Evolutionary conservation across 2,888 invertebrate genomes (phyloP).

Genomic region (Malachius bipustulatus): DNA sequence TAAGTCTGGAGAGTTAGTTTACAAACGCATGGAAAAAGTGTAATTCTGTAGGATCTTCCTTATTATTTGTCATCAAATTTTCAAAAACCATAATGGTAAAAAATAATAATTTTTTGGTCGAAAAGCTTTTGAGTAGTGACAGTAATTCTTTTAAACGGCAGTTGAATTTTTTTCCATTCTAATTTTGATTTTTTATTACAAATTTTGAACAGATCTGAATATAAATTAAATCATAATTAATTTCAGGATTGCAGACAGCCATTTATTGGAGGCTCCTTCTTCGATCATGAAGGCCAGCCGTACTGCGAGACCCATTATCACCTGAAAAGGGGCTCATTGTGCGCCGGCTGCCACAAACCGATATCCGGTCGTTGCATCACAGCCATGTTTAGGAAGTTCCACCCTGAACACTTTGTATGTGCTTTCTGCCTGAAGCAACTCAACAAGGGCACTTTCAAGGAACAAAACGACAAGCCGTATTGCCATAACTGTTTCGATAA

Average conservation of each 20-base stretch:
- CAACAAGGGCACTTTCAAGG: constrained; percentile 99
- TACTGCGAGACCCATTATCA: constrained; percentile 99
- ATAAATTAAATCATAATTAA: no score
- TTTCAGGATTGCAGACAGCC: constrained; percentile 91
- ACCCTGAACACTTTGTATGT: constrained; percentile 99
- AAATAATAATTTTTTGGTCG: no score
- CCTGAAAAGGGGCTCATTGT: constrained; percentile 90
- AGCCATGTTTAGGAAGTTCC: constrained; percentile 98
- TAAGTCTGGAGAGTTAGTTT: no score
- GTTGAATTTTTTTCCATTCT: no score
- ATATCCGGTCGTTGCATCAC: constrained; percentile 97
- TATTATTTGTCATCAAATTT: no score
- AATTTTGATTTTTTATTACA: no score
- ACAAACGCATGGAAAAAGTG: no score
- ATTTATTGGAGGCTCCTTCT: constrained; percentile 96
- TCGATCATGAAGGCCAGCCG: constrained; percentile 95
- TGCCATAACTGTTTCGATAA: constrained; percentile 97
- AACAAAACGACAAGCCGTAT: constrained; percentile 97
- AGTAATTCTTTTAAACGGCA: no score
- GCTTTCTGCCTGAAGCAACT: constrained; percentile 97
- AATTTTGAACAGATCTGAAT: no score
- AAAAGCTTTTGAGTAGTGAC: no score
- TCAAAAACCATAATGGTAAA: no score
- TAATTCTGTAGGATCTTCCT: no score
- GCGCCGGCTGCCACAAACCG: constrained; percentile 95